Evolutionary conservation across 2,888 invertebrate genomes (phyloP), one percentile per base, ranked within the genome.

Genomic region (Microchrysa polita): DNA sequence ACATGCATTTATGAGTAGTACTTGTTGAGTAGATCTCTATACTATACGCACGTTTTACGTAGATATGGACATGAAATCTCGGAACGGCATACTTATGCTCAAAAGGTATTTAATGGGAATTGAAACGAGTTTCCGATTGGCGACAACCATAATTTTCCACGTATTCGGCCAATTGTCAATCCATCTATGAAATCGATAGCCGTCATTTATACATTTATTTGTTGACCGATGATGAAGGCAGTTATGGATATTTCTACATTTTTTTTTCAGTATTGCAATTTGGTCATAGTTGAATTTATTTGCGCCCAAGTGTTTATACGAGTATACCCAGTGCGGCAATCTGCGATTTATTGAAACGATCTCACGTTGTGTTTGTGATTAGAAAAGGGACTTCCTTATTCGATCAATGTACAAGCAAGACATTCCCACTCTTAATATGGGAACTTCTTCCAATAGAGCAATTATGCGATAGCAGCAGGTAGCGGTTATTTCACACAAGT

Each of bases 121-220:
- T 22, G 22, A 65, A 65, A 65, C 65, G 18, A 23, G 65, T 65
- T 65, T 34, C 48, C 22, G 22, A 48, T 44, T 48, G 65, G 65
- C 65, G 44, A 48, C 65, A 65, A 65, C 23, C 16, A 63, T 63
- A n/a, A 65, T 48, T 65, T 34, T 65, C 44, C 42, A 65, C 44
- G 65, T 65, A 65, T 65, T 44, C 10, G 27, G 14, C 22, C 22
- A 44, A 65, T 65, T 65, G 65, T 18, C 65, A 14, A 65, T 65
- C 65, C 48, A 65, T 65, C 65, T 44, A 65, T 65, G 65, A 44
- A 65, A 65, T 65, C 48, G 65, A 65, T 65, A 65, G 65, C 65
- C 44, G 23, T 48, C 22, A 48, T 65, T 65, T 48, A 48, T 22
- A 57, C 40, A 16, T 34, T 61, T 59, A 42, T 61, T 61, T 34